phyloP scores from a whole-genome alignment of 2,113 vertebrate genomes.

The Callorhinus ursinus region DNA sequence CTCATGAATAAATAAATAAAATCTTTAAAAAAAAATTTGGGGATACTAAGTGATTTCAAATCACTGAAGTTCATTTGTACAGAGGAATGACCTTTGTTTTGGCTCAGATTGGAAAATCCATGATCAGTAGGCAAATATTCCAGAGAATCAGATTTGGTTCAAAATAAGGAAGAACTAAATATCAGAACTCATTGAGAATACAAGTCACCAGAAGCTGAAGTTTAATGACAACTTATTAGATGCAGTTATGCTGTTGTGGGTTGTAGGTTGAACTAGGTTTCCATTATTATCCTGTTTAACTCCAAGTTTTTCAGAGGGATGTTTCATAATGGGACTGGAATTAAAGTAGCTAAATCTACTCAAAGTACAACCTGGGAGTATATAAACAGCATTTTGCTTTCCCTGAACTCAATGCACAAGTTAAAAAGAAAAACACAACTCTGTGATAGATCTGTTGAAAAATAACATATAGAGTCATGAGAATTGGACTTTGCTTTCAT shows the following conservation, averaged over 20 bases:
- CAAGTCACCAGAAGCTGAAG: neutral
- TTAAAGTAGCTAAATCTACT: neutral
- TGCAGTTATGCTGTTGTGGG: neutral
- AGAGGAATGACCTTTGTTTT: neutral
- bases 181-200: neutral
- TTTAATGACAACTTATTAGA: neutral
- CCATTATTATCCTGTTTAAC: neutral
- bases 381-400: neutral
- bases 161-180: neutral
- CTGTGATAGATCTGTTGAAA: neutral
- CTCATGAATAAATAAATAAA: no score
- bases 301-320: neutral
- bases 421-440: neutral
- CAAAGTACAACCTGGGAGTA: neutral
- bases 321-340: neutral
- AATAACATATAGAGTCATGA: neutral
- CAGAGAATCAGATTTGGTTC: neutral
- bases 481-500: neutral
- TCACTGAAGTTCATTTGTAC: neutral
- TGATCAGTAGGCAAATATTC: neutral
- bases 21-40: no score
- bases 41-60: neutral
- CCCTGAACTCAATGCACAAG: neutral
- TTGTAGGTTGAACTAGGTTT: neutral
- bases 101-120: neutral